These are phyloP conservation scores for Fregetta grallaria DNA, from an alignment of 2,113 vertebrate genomes.

Conservation along the genomic window DNA sequence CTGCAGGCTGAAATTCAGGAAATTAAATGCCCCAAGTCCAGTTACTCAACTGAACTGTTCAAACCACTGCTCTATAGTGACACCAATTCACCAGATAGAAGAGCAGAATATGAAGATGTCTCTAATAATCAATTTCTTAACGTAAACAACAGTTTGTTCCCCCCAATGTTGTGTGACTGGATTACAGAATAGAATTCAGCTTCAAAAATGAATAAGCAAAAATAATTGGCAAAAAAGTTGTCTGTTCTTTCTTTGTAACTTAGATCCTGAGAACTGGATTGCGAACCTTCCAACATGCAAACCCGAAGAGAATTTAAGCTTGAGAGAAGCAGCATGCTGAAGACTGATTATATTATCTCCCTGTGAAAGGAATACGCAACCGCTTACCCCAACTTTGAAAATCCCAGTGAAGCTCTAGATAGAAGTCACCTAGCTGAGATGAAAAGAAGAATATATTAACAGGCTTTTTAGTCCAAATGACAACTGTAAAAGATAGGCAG, in stretches of 20 bases:
- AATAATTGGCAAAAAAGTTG: not conserved
- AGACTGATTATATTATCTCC: not conserved
- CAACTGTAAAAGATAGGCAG: not conserved
- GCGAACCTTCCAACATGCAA: not conserved
- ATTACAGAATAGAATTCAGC: not conserved
- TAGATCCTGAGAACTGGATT: not conserved
- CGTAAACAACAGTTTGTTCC: not conserved
- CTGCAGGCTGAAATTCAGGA: not conserved
- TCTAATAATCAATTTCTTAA: not conserved
- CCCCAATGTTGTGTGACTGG: not conserved
- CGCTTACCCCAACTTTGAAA: slow-evolving; percentile 99
- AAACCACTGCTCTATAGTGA: not conserved
- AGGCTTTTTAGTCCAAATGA: not conserved
- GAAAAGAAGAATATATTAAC: slow-evolving; percentile 33
- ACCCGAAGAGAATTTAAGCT: not conserved
- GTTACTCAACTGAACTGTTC: not conserved
- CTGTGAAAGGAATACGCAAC: not conserved
- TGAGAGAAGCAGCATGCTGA: not conserved
- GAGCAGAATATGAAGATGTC: too few relatives aligned
- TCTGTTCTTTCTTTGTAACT: not conserved
- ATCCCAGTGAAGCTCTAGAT: slow-evolving; percentile 99
- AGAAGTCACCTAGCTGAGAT: slow-evolving; percentile 96
- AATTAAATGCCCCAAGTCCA: not conserved
- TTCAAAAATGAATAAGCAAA: not conserved
- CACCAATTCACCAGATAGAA: not conserved